phyloP scores from a whole-genome alignment of 2,797 vertebrate species.

The Erithacus rubecula region DNA sequence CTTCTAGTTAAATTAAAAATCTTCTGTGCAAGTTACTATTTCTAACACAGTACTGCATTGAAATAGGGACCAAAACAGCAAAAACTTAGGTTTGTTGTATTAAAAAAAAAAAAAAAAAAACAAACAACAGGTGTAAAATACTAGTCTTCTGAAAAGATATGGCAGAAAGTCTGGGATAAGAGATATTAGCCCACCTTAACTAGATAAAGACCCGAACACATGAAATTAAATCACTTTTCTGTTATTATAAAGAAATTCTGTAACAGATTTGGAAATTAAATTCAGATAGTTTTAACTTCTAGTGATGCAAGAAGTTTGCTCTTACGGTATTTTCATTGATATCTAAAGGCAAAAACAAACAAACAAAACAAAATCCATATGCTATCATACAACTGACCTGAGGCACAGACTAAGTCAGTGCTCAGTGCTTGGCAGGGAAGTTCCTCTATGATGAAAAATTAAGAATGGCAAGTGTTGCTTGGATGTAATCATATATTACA shows the following conservation, averaged over 20 bases:
- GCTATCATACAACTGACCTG: background rate
- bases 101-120: background rate
- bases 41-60: background rate
- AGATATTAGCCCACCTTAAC: background rate
- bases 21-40: background rate
- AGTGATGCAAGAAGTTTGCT: background rate
- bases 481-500: background rate
- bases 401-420: background rate
- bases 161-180: background rate
- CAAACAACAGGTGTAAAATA: background rate
- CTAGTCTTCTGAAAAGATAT: background rate
- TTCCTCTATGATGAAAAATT: background rate
- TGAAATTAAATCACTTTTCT: background rate
- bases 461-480: background rate
- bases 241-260: background rate
- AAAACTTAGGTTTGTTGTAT: background rate
- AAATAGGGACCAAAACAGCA: background rate
- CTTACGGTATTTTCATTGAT: background rate
- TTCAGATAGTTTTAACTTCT: background rate
- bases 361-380: background rate
- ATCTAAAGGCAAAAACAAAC: background rate
- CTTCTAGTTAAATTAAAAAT: background rate
- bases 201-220: background rate
- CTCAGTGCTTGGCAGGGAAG: background rate
- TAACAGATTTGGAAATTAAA: background rate